These are phyloP conservation scores for Heterocephalus glaber DNA, from an alignment of 2,113 vertebrate genomes.

Conservation along the genomic window DNA sequence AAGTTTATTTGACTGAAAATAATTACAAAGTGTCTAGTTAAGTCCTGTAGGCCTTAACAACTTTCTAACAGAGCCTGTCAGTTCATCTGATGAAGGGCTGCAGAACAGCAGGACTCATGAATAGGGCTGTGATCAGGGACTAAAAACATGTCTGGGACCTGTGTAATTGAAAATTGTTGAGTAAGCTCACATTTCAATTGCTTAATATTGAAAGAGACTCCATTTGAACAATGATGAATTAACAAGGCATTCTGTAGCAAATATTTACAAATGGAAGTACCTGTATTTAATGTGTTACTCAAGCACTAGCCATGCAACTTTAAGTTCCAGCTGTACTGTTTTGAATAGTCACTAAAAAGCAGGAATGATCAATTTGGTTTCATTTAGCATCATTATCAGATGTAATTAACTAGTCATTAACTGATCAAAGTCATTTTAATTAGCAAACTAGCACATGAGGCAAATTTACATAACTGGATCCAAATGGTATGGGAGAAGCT, in stretches of 20 bases:
- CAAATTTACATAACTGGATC: not conserved
- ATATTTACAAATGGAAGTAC: not conserved
- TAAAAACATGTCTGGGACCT: not conserved
- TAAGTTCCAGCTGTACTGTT: not conserved
- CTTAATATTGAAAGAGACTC: conserved; percentile 42
- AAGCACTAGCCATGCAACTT: not conserved
- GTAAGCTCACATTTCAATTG: conserved; percentile 24
- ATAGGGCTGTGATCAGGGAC: not conserved
- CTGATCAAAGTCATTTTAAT: conserved; percentile 21
- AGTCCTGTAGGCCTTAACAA: not conserved
- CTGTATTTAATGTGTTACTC: not conserved
- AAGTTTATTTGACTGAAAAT: conserved; percentile 17
- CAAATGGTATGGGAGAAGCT: not conserved
- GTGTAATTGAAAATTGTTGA: not conserved
- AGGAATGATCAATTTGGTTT: conserved; percentile 15
- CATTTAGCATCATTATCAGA: conserved; percentile 41
- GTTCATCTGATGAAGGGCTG: not conserved
- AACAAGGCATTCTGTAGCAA: not conserved
- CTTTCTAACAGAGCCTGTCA: not conserved
- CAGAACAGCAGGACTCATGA: not conserved
- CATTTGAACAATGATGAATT: not conserved
- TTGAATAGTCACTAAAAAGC: not conserved
- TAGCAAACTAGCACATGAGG: not conserved
- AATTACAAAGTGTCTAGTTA: not conserved
- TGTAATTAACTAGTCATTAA: not conserved